Evolutionary conservation across 2,113 vertebrate species (phyloP), one percentile per base, ranked within the genome.

Genomic region (Capricornis sumatraensis): DNA sequence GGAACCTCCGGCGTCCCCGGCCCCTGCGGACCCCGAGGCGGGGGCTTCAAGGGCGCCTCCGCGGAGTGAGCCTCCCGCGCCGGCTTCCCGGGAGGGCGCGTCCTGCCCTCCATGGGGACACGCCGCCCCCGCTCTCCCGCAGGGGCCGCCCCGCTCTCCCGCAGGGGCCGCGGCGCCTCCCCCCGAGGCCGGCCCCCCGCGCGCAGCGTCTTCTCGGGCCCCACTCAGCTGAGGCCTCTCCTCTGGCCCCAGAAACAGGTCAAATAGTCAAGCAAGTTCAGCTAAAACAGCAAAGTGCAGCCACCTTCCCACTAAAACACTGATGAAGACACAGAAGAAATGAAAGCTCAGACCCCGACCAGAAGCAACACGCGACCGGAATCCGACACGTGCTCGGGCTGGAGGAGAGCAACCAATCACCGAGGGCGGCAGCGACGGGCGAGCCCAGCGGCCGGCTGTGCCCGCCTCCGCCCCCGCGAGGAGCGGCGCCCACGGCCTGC

Each of bases 401-500:
- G 1, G 21, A 50, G 53, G 28, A n/a, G 43, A 60, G 45, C 4
- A 3, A 1, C 62, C 64, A 5, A 2, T 1, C 16, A 2, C 33
- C 2, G 16, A 19, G 16, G 33, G 33, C 8, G 4, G 33, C 7
- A 17, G 64, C 62, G 16, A 0, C 1, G 15, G 1, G 62, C n/a
- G n/a, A n/a, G n/a, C n/a, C n/a, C n/a, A n/a, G n/a, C n/a, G n/a
- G n/a, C n/a, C n/a, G n/a, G n/a, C n/a, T n/a, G n/a, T n/a, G n/a
- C n/a, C n/a, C n/a, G n/a, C n/a, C n/a, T n/a, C n/a, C n/a, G n/a
- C n/a, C n/a, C n/a, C n/a, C n/a, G n/a, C n/a, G n/a, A n/a, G n/a
- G n/a, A n/a, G n/a, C n/a, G n/a, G n/a, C n/a, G n/a, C n/a, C 30
- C 62, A 0, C 3, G 30, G 33, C 30, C 1, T 1, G 62, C 33